These are phyloP conservation scores for Mus spicilegus DNA, from an alignment of 2,113 vertebrate genomes.

Conservation along the genomic window DNA sequence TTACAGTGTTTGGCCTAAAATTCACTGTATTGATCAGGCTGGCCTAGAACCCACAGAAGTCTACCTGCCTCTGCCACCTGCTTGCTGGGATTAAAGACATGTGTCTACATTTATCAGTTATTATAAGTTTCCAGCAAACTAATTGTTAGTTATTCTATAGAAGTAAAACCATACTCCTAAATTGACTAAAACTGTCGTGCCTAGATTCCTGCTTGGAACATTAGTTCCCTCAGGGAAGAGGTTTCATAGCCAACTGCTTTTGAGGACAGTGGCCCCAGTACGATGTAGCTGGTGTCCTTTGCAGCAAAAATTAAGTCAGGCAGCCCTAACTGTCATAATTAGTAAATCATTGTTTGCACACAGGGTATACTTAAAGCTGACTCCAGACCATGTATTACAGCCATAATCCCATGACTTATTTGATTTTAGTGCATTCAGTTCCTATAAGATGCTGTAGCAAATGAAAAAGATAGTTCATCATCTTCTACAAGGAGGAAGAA, in stretches of 20 bases:
- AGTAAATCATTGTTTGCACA: constrained; percentile 53
- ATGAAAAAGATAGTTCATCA: constrained; percentile 34
- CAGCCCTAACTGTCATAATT: constrained; percentile 20
- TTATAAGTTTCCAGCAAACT: neutral
- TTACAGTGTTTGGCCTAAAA: neutral
- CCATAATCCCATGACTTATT: constrained; percentile 40
- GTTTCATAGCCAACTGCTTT: constrained; percentile 9
- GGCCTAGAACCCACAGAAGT: neutral
- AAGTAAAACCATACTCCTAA: constrained; percentile 63
- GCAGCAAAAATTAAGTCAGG: constrained; percentile 60
- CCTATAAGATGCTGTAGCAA: constrained; percentile 56
- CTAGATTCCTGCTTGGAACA: constrained; percentile 45
- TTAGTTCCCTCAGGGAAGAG: constrained; percentile 54
- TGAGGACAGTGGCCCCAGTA: neutral
- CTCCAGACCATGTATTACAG: constrained; percentile 55
- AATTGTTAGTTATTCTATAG: constrained; percentile 41
- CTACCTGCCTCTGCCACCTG: neutral
- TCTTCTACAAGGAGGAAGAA: constrained; percentile 44
- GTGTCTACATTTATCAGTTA: neutral
- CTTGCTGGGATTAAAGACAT: neutral
- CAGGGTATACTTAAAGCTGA: constrained; percentile 65
- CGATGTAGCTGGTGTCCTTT: constrained; percentile 11
- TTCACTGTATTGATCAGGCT: neutral
- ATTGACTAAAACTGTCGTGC: neutral
- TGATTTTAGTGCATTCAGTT: constrained; percentile 36